Base-by-base conservation (phyloP, 2,888 invertebrate species). In the Chaitophorus viminalis region DNA sequence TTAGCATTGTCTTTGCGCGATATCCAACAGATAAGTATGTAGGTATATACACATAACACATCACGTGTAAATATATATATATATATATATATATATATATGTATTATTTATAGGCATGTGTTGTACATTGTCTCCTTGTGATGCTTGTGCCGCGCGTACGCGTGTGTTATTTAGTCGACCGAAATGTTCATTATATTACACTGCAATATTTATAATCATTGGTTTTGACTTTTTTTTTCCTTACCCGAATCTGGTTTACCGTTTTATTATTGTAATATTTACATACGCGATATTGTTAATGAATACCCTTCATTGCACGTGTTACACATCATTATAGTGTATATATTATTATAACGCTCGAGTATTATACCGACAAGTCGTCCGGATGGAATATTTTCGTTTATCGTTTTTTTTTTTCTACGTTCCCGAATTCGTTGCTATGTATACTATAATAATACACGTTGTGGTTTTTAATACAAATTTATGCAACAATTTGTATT, bases 401-500 rank as follows among this genome's bases (percentile, higher is more conserved):
- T 21, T 60, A 21, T 60, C 25, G 21, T 46, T 46, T 74, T 17
- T 72, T 36, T 14, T 3, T 74, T 18, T 74, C 21, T 8, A 14
- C 29, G 33, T 65, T 76, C 76, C 76, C 75, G 25, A 84, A 65
- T 76, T 76, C 65, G 76, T 31, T 84, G 46, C 65, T 76, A 33
- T n/a, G n/a, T n/a, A 60, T 29, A 52, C 29, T 18, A 46, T 29
- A 76, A 46, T 46, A 76, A n/a, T 9, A 17, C 17, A 4, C 76
- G 76, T 29, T 0, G 29, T 9, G 36, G 74, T 74, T 25, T 74
- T 18, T 25, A 39, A 14, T 29, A 60, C 11, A 31, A 83, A 82
- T 82, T 36, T 83, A 75, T 83, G 74, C 65, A 65, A 83, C 60
- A 54, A 83, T 65, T 75, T 60, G 39, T 75, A 83, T 82, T 82